Base-by-base conservation (phyloP, 2,888 invertebrate species). In the Lithophane semibrunnea region DNA sequence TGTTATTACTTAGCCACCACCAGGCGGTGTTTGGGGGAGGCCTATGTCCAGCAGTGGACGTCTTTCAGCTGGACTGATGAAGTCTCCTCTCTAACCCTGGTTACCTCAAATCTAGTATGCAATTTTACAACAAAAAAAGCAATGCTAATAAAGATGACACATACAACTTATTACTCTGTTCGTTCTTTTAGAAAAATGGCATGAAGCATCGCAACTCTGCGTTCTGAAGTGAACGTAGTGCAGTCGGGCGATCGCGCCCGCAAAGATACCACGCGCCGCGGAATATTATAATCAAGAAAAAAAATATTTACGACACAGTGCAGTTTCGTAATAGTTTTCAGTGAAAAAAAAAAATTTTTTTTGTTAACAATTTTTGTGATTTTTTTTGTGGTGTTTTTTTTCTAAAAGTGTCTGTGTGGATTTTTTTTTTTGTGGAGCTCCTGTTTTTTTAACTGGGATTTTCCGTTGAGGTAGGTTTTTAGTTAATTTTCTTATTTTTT, bases 281-380 rank as follows among this genome's bases (percentile, higher is more conserved):
- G 13, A 64, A 37, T 2, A n/a, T 12, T 5, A 24, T 4, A 13
- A 52, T 37, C 21, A n/a, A 72, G 29, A 54, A 60, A 76, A 76
- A 72, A 82, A 75, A 71, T 42, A 52, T 60, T 71, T 47, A 75
- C 82, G 82, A 60, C 71, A n/a, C 2, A 60, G 65, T 81, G 86
- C 54, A 77, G 44, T 85, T 77, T 83, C 83, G 83, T 83, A 83
- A 85, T 63, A 76, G 82, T 68, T 85, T 84, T 80, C 71, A 42
- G 82, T 85, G 77, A 29, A 65, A 72, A 78, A 24, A 37, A 18
- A 65, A 18, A 13, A 3, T 3, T 10, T 44, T n/a, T 76, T 73
- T 63, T n/a, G 8, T 47, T 37, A 16, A n/a, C 0, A 12, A 16
- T 54, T 47, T 37, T 72, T 47, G 54, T 80, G 44, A 10, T 56